Percentiles rank a stretch among this genome's conserved stretches.
These are phyloP conservation scores for Nyleta sp. DNA, from an alignment of 2,888 invertebrate species.

Conservation along the genomic window DNA sequence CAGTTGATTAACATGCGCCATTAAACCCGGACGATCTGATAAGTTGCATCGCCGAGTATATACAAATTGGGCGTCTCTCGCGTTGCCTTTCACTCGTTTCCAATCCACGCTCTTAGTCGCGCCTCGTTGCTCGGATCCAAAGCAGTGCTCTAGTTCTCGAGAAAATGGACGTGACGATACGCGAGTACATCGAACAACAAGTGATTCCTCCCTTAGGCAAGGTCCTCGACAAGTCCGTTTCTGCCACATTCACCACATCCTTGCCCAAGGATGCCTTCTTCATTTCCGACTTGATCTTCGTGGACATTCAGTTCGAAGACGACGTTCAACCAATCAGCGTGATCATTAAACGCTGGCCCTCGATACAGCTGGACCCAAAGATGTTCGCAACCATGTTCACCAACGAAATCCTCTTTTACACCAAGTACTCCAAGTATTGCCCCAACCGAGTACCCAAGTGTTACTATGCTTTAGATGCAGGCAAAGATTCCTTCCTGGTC, in stretches of 20 bases:
- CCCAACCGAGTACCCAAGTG: conserved; percentile 58
- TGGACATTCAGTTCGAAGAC: conserved; percentile 44
- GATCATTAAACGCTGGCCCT: conserved; percentile 40
- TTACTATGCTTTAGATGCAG: conserved; percentile 54
- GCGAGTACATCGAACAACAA: conserved; percentile 33
- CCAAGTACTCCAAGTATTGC: conserved; percentile 49
- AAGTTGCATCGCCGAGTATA: conserved; percentile 1
- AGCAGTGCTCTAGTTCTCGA: conserved; percentile 21
- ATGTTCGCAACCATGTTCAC: conserved; percentile 66
- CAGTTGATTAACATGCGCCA: not conserved
- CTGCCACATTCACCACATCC: conserved; percentile 45
- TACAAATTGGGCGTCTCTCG: not conserved
- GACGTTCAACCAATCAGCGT: conserved; percentile 12
- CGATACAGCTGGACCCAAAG: not conserved
- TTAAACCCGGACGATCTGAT: conserved; percentile 15
- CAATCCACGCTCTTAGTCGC: not conserved
- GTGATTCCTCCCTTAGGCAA: conserved; percentile 42
- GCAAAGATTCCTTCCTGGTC: conserved; percentile 66
- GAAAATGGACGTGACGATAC: conserved; percentile 6
- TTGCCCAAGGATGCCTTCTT: conserved; percentile 47
- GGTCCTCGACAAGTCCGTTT: conserved; percentile 30
- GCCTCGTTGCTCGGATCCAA: conserved; percentile 11
- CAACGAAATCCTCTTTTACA: conserved; percentile 78
- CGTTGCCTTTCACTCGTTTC: conserved; percentile 20
- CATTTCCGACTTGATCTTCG: conserved; percentile 53